phyloP scores from a whole-genome alignment of 2,888 invertebrate species.

The Scaeva pyrastri region DNA sequence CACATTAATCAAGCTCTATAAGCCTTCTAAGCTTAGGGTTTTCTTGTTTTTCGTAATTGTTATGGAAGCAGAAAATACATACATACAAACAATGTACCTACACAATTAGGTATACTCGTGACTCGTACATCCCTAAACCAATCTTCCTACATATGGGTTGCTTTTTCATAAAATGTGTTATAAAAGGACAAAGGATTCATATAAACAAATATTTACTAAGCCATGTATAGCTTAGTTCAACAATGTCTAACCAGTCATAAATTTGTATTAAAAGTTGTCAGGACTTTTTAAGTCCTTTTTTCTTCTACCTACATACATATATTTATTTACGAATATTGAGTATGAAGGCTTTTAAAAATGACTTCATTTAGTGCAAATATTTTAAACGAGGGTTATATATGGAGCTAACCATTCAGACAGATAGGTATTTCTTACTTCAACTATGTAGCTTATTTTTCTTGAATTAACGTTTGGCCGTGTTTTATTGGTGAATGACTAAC shows the following conservation, averaged over 20 bases:
- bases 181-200: conserved; percentile 6
- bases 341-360: not conserved
- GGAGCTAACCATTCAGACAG: too few species aligned
- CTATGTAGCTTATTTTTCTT: too few species aligned
- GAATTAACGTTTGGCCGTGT: too few species aligned
- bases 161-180: conserved; percentile 24
- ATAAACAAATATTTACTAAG: not conserved
- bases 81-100: not conserved
- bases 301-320: too few species aligned
- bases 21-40: conserved; percentile 23
- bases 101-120: too few species aligned
- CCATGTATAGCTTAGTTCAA: not conserved
- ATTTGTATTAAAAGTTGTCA: conserved; percentile 12
- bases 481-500: too few species aligned
- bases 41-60: conserved; percentile 37
- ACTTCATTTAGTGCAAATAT: not conserved
- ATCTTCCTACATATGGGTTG: not conserved
- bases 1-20: conserved; percentile 43
- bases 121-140: too few species aligned
- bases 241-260: conserved; percentile 25
- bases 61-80: conserved; percentile 30
- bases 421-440: too few species aligned
- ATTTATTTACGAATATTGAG: not conserved
- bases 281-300: not conserved
- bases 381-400: too few species aligned